A percentile compares a stretch with the other conserved stretches of the same genome.
phyloP scores from a whole-genome alignment of 2,888 invertebrate species.

The Drosophila nigricruria region DNA sequence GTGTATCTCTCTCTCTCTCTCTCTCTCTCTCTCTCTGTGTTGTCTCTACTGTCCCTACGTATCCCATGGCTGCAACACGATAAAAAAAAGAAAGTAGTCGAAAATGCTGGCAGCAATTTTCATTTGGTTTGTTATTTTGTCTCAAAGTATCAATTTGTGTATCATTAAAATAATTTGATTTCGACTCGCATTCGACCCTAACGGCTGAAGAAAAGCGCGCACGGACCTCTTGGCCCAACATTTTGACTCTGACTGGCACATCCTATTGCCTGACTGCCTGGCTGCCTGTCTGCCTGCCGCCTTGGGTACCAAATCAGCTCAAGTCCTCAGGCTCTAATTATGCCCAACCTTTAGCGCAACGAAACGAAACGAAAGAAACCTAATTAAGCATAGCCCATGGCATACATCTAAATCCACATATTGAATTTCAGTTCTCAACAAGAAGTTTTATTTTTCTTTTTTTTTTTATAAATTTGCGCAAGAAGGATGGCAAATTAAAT shows the following conservation, averaged over 20 bases:
- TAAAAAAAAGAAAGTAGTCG: constrained; percentile 57
- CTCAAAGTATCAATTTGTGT: constrained; percentile 83
- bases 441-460: not conserved
- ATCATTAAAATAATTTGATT: constrained; percentile 83
- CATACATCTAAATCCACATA: constrained; percentile 46
- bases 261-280: constrained; percentile 15
- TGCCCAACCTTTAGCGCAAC: constrained; percentile 33
- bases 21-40: not conserved
- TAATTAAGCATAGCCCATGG: constrained; percentile 52
- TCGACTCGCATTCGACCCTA: constrained; percentile 66
- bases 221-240: constrained; percentile 20
- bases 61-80: constrained; percentile 30
- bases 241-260: constrained; percentile 21
- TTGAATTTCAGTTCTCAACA: constrained; percentile 43
- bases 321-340: constrained; percentile 64
- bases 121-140: constrained; percentile 79
- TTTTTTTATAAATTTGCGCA: not conserved
- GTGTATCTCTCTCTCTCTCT: not conserved
- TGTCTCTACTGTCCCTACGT: constrained; percentile 3
- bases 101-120: constrained; percentile 74
- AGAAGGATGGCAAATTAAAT: constrained; percentile 4
- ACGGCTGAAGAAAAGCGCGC: constrained; percentile 21
- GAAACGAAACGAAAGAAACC: constrained; percentile 35
- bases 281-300: constrained; percentile 9
- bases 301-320: constrained; percentile 35